Evolutionary conservation across 2,797 vertebrate genomes (phyloP).

Genomic region (Chelmon rostratus): DNA sequence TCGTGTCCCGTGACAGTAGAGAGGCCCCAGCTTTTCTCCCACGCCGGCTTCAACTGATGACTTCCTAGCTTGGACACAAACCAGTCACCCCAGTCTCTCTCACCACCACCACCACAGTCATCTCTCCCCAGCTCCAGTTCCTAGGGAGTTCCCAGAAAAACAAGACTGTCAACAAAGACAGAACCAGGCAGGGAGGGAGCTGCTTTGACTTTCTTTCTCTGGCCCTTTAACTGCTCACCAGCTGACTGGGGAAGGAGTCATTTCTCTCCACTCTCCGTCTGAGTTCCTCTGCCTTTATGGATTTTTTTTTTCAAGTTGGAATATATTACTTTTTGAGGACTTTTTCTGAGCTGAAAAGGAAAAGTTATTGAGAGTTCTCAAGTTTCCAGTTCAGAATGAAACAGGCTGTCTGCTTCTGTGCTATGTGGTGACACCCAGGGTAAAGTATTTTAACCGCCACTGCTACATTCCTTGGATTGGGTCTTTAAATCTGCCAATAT

Average conservation of each 20-base stretch:
- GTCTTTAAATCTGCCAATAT: constrained; percentile 32
- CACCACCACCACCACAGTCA: constrained; percentile 54
- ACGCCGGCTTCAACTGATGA: constrained; percentile 52
- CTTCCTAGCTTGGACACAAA: constrained; percentile 67
- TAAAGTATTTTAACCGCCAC: constrained; percentile 70
- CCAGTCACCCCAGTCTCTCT: constrained; percentile 63
- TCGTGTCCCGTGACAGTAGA: constrained; percentile 49
- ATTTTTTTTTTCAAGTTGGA: constrained; percentile 43
- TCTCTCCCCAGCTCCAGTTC: constrained; percentile 66
- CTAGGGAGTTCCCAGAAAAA: constrained; percentile 83
- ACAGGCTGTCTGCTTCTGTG: constrained; percentile 47
- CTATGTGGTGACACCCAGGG: constrained; percentile 68
- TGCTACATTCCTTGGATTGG: constrained; percentile 44
- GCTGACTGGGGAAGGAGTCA: constrained; percentile 66
- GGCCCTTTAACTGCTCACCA: constrained; percentile 73
- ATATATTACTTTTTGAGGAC: constrained; percentile 48
- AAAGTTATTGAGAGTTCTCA: constrained; percentile 21
- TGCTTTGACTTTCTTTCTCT: constrained; percentile 50
- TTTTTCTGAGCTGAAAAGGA: constrained; percentile 43
- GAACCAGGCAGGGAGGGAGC: constrained; percentile 54
- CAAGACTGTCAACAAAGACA: constrained; percentile 77
- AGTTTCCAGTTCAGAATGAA: constrained; percentile 43
- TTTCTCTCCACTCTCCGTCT: constrained; percentile 49
- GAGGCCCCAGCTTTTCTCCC: constrained; percentile 54
- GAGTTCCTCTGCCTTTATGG: constrained; percentile 49